Evolutionary conservation across 1,140 invertebrate genomes (phyloP), one percentile per base, ranked within the genome.

Genomic region (Papilio xuthus): DNA sequence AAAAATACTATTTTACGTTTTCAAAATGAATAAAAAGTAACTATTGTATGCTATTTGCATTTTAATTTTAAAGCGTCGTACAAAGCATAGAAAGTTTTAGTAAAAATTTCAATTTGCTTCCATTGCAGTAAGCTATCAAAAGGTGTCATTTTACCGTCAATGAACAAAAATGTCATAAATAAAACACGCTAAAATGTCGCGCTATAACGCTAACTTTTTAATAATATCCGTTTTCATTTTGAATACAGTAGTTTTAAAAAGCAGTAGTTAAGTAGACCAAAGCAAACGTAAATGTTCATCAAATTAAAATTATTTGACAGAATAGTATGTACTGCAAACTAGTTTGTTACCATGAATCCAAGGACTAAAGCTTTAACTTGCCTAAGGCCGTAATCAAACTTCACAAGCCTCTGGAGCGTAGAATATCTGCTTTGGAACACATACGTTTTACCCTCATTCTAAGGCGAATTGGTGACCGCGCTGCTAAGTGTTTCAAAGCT

Each of bases 361-460:
- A 67, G 60, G 60, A 67, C 60, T 32, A 28, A 67, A 67, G 60
- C 26, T 28, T 53, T 28, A 67, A 67, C 60, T 67, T 32, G 60
- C 60, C 60, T 67, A 67, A 67, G 60, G 60, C 60, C 6, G 60
- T 67, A 67, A 67, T 67, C 60, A 67, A 67, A 67, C 60, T 67
- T 67, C 60, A 67, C 23, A 67, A 67, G 60, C 60, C 60, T 60
- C 23, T 60, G 56, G 56, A 60, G 56, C 56, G 20, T 60, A 26
- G 20, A 60, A 60, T 60, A 60, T 60, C 9, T 60, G 56, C 10
- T 60, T 60, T 60, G 23, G 56, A 60, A 60, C 20, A 28, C 60
- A 67, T 67, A 67, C 60, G 60, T 67, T 67, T 67, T 28, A 67
- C 60, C 60, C 26, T 67, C 23, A 67, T 32, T 67, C 60, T 67